These are phyloP conservation scores for Eurystomus gularis DNA, from an alignment of 2,113 vertebrate genomes.

Conservation along the genomic window DNA sequence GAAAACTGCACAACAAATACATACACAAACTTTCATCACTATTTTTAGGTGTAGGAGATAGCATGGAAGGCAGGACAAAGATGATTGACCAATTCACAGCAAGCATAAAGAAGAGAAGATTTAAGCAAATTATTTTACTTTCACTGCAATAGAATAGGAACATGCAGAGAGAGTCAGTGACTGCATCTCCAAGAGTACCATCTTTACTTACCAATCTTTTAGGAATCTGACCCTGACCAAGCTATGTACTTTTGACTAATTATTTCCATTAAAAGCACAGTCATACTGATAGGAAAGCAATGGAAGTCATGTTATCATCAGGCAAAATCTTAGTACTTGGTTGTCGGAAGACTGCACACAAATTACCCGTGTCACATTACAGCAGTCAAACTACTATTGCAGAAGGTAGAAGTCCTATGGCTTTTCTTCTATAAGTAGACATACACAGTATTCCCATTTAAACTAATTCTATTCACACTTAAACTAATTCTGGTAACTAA, in stretches of 20 bases:
- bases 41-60: not conserved
- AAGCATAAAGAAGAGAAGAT: not conserved
- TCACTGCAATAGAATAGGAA: not conserved
- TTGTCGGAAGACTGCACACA: not conserved
- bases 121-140: not conserved
- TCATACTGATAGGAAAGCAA: not conserved
- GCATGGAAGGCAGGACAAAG: not conserved
- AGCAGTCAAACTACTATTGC: not conserved
- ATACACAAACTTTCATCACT: not conserved
- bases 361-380: not conserved
- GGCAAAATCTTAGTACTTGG: not conserved
- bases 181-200: not conserved
- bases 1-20: not conserved
- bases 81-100: not conserved
- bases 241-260: not conserved
- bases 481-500: not conserved
- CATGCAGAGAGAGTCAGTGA: not conserved
- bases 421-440: not conserved
- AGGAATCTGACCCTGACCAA: not conserved
- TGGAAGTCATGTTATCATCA: not conserved
- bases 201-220: not conserved
- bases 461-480: not conserved
- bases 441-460: not conserved
- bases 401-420: not conserved
- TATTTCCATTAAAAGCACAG: not conserved